These are phyloP conservation scores for Drosophila flavopinicola DNA, from an alignment of 2,888 invertebrate genomes.

Conservation along the genomic window DNA sequence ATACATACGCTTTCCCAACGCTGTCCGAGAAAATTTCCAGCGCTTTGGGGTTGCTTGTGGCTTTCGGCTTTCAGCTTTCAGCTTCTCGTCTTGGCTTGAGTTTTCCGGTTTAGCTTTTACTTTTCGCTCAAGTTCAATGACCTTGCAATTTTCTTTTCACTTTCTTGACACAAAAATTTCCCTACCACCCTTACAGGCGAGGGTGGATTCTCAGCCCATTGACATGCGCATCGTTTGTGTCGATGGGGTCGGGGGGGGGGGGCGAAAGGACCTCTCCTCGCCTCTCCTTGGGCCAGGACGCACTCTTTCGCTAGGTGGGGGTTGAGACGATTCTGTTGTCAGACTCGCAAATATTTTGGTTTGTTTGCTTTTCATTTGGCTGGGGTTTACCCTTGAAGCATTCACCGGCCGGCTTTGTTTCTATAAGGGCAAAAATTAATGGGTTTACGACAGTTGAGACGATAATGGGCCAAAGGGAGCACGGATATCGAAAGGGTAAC, in stretches of 20 bases:
- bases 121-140: slow-evolving; percentile 68
- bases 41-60: slow-evolving; percentile 51
- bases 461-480: neutral
- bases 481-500: neutral
- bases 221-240: slow-evolving; percentile 70
- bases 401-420: slow-evolving; percentile 52
- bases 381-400: neutral
- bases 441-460: slow-evolving; percentile 3
- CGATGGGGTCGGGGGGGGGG: neutral
- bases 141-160: slow-evolving; percentile 69
- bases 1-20: slow-evolving; percentile 14
- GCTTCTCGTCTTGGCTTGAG: slow-evolving; percentile 16
- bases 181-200: slow-evolving; percentile 12
- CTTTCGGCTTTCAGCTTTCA: slow-evolving; percentile 39
- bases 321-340: slow-evolving; percentile 27
- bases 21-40: slow-evolving; percentile 22
- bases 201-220: slow-evolving; percentile 52
- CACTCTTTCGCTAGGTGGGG: neutral
- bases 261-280: neutral
- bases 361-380: slow-evolving; percentile 50
- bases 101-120: slow-evolving; percentile 59
- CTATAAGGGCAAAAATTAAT: neutral
- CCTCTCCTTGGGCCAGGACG: neutral
- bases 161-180: slow-evolving; percentile 67
- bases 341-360: slow-evolving; percentile 37